Evolutionary conservation across 2,113 vertebrate genomes (phyloP), one percentile per base, ranked within the genome.

Genomic region (Paratilapia polleni): DNA sequence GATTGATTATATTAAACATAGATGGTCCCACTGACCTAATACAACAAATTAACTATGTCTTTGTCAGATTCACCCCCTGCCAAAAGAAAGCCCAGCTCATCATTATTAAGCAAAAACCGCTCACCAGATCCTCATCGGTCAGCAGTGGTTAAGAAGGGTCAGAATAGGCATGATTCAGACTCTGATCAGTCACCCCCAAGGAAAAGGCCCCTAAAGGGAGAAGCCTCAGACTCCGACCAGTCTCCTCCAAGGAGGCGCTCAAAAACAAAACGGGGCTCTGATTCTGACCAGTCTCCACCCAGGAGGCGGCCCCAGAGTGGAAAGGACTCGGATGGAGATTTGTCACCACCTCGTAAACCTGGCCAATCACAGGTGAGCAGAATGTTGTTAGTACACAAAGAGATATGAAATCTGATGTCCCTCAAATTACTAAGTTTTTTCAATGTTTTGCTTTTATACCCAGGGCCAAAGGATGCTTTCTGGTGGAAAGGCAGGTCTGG

Each of bases 401-500:
- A 59, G 1, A 38, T 54, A 7, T 54, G 1, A 59, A 78, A 83
- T 64, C 2, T 13, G 2, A 54, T 70, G 77, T 76, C 2, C 1
- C 20, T 24, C 3, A 43, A 4, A 60, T 20, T 38, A 5, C 6
- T 52, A 4, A 49, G 12, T 49, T 11, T n/a, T 20, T 66, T 36
- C 7, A n/a, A 15, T 31, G 13, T 60, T 49, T 6, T 86, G 66
- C 56, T 88, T 78, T 24, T 60, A 43, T 70, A 70, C 19, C 41
- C 81, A 97, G 97, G 92, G 75, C 15, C 62, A 56, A 0, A 86
- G 89, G n/a, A 97, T 97, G 97, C 94, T 97, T 0, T 97, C 97
- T 0, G 97, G 97, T 24, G 96, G 93, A 17, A 96, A 81, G 80
- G 95, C 97, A 14, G 98, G 98, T 34, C 93, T 99, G 91, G 96